Conservation (phyloP, 2,113 vertebrate species). For the Desmodus rotundus region DNA sequence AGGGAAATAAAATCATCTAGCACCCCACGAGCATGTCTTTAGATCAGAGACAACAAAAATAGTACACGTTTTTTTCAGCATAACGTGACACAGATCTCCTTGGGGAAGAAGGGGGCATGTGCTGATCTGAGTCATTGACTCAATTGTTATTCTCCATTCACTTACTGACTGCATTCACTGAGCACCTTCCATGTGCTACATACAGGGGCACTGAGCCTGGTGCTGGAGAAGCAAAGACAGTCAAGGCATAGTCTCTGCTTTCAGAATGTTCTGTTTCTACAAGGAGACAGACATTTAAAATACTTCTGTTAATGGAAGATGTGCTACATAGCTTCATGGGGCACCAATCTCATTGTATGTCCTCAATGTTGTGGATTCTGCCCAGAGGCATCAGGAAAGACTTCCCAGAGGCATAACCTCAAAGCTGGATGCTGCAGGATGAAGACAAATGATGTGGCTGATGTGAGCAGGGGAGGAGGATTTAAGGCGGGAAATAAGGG, state of each 20-base stretch:
- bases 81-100: neutral
- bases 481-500: neutral
- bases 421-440: neutral
- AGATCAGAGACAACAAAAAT: neutral
- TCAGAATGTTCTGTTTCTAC: neutral
- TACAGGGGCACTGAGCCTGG: neutral
- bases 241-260: neutral
- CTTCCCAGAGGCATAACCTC: neutral
- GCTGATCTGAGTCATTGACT: conserved; percentile 19
- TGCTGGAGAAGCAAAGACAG: neutral
- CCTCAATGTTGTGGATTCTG: neutral
- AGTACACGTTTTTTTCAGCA: neutral
- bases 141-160: neutral
- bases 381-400: neutral
- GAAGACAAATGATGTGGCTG: neutral
- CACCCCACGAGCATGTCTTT: neutral
- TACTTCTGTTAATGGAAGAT: neutral
- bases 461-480: neutral
- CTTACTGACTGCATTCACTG: neutral
- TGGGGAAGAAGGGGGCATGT: neutral
- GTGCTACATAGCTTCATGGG: neutral
- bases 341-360: neutral
- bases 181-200: neutral
- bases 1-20: neutral
- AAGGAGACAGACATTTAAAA: neutral